Conservation (phyloP, 2,113 vertebrate genomes). For the Tamias sibiricus region DNA sequence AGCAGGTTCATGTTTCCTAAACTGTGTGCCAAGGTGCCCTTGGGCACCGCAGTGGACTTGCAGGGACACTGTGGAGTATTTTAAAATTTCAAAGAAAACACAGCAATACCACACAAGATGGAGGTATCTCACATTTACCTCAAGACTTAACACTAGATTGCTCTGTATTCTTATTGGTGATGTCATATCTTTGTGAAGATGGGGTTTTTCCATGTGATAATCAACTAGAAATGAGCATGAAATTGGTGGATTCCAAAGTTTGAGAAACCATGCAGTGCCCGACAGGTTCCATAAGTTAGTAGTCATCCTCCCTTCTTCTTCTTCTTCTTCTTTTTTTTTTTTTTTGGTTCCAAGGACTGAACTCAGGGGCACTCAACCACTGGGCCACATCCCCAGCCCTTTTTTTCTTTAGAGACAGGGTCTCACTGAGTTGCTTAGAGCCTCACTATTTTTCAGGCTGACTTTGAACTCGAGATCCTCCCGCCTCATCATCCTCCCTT, state of each 20-base stretch:
- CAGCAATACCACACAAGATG: background rate
- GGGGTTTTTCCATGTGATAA: background rate
- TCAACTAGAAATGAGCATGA: background rate
- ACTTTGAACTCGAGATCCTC: too few relatives aligned
- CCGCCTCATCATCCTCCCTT: too few relatives aligned
- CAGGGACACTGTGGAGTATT: background rate
- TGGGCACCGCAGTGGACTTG: background rate
- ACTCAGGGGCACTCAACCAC: too few relatives aligned
- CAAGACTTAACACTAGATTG: background rate
- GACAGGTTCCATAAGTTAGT: background rate
- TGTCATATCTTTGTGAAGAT: background rate
- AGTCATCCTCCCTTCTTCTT: background rate
- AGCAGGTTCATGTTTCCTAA: background rate
- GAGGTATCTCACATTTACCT: background rate
- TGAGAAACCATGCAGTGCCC: background rate
- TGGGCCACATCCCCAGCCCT: too few relatives aligned
- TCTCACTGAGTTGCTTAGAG: too few relatives aligned
- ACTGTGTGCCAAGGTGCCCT: background rate
- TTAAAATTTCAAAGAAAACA: background rate
- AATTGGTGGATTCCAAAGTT: background rate
- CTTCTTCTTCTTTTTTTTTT: background rate
- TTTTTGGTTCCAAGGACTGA: too few relatives aligned
- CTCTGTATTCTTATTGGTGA: background rate
- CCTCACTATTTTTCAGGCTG: too few relatives aligned
- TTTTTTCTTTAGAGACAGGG: too few relatives aligned